Conservation (phyloP, 2,888 invertebrate genomes). For the Pecten maximus region DNA sequence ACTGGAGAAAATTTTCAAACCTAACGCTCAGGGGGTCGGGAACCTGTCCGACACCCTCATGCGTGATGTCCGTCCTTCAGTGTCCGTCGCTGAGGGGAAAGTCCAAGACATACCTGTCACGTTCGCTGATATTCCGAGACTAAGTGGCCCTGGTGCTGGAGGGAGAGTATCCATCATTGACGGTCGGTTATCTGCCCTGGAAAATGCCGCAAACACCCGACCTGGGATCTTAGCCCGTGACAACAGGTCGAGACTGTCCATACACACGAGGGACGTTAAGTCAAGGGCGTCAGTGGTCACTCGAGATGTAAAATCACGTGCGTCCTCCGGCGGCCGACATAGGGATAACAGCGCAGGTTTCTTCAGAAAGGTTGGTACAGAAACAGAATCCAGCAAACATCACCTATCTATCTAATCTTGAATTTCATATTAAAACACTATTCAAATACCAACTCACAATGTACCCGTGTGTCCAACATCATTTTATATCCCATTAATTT, state of each 20-base stretch:
- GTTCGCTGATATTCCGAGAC: not conserved
- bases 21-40: not conserved
- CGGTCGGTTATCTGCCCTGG: not conserved
- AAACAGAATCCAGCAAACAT: not conserved
- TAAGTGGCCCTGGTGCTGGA: not conserved
- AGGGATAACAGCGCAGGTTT: not conserved
- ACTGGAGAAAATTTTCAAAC: constrained; percentile 3
- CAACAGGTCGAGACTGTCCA: not conserved
- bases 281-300: constrained; percentile 15
- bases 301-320: constrained; percentile 1
- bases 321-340: not conserved
- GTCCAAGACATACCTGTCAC: not conserved
- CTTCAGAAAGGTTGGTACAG: constrained; percentile 4
- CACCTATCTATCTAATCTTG: too few relatives aligned
- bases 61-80: constrained; percentile 13
- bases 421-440: too few relatives aligned
- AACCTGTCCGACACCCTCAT: not conserved
- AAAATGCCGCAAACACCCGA: not conserved
- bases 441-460: too few relatives aligned
- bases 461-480: too few relatives aligned
- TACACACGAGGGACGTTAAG: not conserved
- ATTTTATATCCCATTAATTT: too few relatives aligned
- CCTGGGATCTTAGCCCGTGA: constrained; percentile 4
- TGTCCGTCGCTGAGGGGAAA: not conserved
- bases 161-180: not conserved